Evolutionary conservation across 2,888 invertebrate species (phyloP).

Genomic region (Noctua fimbriata): DNA sequence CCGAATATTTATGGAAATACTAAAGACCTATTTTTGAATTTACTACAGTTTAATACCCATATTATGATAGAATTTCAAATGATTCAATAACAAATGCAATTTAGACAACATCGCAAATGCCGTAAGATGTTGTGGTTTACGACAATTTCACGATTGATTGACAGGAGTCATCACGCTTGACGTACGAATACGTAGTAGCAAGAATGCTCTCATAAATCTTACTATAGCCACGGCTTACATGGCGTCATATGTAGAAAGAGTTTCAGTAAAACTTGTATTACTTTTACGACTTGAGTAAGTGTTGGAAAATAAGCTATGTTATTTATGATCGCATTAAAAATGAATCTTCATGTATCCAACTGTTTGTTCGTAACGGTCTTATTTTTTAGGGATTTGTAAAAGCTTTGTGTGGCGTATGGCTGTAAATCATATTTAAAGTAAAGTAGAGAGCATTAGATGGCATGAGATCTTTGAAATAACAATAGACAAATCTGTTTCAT

Average conservation of each 20-base stretch:
- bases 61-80: not conserved
- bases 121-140: conserved; percentile 71
- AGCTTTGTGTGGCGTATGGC: conserved; percentile 24
- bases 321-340: conserved; percentile 54
- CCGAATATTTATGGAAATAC: not conserved
- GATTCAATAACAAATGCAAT: conserved; percentile 31
- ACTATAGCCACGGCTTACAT: conserved; percentile 75
- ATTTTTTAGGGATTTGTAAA: conserved; percentile 39
- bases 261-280: conserved; percentile 31
- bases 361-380: conserved; percentile 33
- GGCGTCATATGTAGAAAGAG: conserved; percentile 47
- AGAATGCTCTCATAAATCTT: conserved; percentile 86
- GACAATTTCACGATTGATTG: conserved; percentile 85
- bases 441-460: conserved; percentile 22
- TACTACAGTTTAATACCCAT: not conserved
- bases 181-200: conserved; percentile 79
- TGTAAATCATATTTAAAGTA: conserved; percentile 45
- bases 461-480: conserved; percentile 15
- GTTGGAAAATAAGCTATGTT: conserved; percentile 40
- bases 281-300: conserved; percentile 46
- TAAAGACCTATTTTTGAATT: not conserved
- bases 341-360: conserved; percentile 40
- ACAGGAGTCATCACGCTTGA: conserved; percentile 84
- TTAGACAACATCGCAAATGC: conserved; percentile 42
- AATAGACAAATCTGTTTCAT: conserved; percentile 6